phyloP scores from a whole-genome alignment of 2,797 vertebrate species.

The Sebastes flavidus region DNA sequence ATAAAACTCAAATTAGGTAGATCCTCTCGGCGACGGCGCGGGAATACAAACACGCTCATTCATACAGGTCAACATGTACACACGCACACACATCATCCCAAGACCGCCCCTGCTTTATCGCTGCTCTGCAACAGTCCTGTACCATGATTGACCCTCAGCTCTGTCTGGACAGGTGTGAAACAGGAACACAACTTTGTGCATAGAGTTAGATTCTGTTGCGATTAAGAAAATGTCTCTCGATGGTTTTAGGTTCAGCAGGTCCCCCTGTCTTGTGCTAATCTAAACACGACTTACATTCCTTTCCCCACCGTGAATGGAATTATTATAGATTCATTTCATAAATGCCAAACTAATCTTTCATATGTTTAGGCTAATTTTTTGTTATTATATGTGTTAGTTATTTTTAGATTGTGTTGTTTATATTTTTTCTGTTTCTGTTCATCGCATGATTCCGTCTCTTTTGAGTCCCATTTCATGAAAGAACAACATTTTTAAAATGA shows the following conservation, averaged over 20 bases:
- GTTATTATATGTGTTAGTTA: constrained; percentile 65
- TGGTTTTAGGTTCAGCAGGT: constrained; percentile 62
- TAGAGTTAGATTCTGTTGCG: constrained; percentile 81
- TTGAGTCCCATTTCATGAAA: constrained; percentile 66
- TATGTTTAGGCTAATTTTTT: constrained; percentile 64
- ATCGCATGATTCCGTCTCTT: constrained; percentile 58
- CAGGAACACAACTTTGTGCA: constrained; percentile 84
- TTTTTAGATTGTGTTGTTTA: constrained; percentile 75
- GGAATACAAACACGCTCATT: constrained; percentile 34
- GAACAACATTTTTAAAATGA: constrained; percentile 41
- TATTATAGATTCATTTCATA: constrained; percentile 66
- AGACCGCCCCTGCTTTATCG: constrained; percentile 43
- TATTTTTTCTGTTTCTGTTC: constrained; percentile 78
- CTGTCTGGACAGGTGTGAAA: constrained; percentile 70
- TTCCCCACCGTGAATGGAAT: constrained; percentile 51
- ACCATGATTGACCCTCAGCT: constrained; percentile 75
- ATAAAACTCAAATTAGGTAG: constrained; percentile 72
- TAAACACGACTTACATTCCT: constrained; percentile 53
- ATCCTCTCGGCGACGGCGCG: constrained; percentile 58
- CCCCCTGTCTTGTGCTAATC: constrained; percentile 77
- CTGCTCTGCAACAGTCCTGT: constrained; percentile 54
- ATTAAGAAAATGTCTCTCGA: constrained; percentile 68
- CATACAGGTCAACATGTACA: constrained; percentile 16
- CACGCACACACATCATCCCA: constrained; percentile 26
- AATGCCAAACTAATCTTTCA: constrained; percentile 76